These are phyloP conservation scores for Athalia rosae DNA, from an alignment of 2,888 invertebrate genomes.

Conservation along the genomic window DNA sequence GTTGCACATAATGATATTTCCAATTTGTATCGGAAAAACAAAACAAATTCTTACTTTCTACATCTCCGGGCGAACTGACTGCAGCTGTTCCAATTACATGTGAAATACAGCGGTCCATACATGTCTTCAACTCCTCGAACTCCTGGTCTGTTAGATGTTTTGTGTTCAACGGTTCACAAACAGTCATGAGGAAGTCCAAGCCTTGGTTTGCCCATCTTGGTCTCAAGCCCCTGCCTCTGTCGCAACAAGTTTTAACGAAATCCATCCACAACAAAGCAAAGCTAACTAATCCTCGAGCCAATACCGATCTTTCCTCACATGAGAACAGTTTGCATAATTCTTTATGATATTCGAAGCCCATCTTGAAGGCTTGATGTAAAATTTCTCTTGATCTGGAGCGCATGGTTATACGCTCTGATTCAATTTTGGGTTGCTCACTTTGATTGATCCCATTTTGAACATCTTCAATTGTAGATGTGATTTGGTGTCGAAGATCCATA, in stretches of 20 bases:
- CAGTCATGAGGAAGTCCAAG: slow-evolving; percentile 88
- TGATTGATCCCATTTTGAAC: slow-evolving; percentile 77
- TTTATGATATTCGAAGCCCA: slow-evolving; percentile 91
- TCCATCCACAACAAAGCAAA: slow-evolving; percentile 92
- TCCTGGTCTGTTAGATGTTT: slow-evolving; percentile 84
- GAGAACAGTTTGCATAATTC: slow-evolving; percentile 82
- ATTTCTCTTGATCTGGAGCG: slow-evolving; percentile 83
- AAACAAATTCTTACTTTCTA: slow-evolving; percentile 52
- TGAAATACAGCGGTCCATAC: slow-evolving; percentile 90
- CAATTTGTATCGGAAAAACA: slow-evolving; percentile 1
- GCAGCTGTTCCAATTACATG: slow-evolving; percentile 86
- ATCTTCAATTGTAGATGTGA: slow-evolving; percentile 76
- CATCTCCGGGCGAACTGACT: slow-evolving; percentile 51
- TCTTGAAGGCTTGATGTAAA: slow-evolving; percentile 90
- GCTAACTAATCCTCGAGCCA: slow-evolving; percentile 79
- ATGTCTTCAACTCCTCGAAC: slow-evolving; percentile 85
- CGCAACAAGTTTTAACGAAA: slow-evolving; percentile 90
- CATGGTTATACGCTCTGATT: slow-evolving; percentile 78
- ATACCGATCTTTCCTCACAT: slow-evolving; percentile 70
- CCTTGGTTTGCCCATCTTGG: slow-evolving; percentile 94
- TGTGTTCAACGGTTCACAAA: slow-evolving; percentile 90
- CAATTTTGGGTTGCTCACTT: slow-evolving; percentile 76
- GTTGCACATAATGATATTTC: neutral
- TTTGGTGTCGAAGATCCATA: slow-evolving; percentile 76
- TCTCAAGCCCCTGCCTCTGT: slow-evolving; percentile 85